These are phyloP conservation scores for Trisateles emortualis DNA, from an alignment of 2,888 invertebrate species.

Conservation along the genomic window DNA sequence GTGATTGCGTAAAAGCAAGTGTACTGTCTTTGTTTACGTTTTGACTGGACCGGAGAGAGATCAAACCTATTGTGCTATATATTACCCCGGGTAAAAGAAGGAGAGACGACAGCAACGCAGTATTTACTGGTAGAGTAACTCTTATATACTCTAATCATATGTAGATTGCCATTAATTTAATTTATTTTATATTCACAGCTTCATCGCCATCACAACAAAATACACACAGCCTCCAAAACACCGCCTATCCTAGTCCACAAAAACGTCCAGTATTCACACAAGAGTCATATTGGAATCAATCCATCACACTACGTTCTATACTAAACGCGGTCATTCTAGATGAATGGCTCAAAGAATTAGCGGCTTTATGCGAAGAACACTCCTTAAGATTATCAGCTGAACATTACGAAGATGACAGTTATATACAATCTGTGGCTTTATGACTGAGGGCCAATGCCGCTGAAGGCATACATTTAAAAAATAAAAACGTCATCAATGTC, in stretches of 20 bases:
- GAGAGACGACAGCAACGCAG: no score
- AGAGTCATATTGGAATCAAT: constrained; percentile 81
- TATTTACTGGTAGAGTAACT: no score
- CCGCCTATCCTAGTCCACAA: constrained; percentile 56
- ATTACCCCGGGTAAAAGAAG: no score
- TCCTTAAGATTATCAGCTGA: constrained; percentile 85
- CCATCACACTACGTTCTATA: constrained; percentile 73
- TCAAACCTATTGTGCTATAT: no score
- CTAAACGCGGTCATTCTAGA: constrained; percentile 94
- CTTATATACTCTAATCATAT: no score
- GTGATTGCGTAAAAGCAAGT: no score
- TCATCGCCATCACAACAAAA: constrained; percentile 60
- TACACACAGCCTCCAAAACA: constrained; percentile 52
- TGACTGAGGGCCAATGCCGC: constrained; percentile 74
- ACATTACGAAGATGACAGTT: constrained; percentile 72
- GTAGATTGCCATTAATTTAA: neutral
- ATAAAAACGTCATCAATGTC: constrained; percentile 34
- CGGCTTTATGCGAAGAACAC: constrained; percentile 98
- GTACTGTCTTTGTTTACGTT: no score
- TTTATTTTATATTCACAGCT: constrained; percentile 34
- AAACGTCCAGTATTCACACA: constrained; percentile 72
- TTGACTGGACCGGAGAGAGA: no score
- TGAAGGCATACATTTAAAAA: constrained; percentile 47
- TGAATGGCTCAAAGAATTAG: constrained; percentile 98
- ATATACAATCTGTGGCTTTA: constrained; percentile 75